These are phyloP conservation scores for Tenrec ecaudatus DNA, from an alignment of 2,113 vertebrate genomes.

Conservation along the genomic window DNA sequence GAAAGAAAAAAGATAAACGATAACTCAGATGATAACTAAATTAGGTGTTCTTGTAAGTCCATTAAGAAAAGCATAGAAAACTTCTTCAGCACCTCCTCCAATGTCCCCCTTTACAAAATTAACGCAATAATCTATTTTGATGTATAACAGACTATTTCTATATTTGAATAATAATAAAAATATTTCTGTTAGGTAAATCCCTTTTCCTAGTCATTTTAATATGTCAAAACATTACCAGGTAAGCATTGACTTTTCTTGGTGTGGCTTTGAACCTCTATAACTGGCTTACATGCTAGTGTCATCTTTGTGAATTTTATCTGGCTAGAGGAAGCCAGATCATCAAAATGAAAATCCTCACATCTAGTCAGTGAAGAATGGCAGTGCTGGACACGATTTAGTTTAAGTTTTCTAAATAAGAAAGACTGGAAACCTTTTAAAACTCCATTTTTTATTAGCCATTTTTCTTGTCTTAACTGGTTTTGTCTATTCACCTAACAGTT, in stretches of 20 bases:
- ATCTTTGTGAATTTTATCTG: neutral
- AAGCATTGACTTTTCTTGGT: neutral
- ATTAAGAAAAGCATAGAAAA: neutral
- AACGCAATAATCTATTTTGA: neutral
- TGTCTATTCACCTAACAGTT: neutral
- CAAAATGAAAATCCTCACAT: neutral
- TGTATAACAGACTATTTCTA: neutral
- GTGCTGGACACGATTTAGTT: neutral
- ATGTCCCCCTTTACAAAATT: constrained; percentile 37
- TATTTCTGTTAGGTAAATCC: neutral
- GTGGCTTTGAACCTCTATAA: neutral
- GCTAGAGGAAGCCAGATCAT: neutral
- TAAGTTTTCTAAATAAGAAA: constrained; percentile 39
- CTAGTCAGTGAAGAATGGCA: neutral
- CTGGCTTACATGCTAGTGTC: neutral
- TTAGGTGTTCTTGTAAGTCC: neutral
- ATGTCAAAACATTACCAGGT: neutral
- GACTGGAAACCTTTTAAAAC: neutral
- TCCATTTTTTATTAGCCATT: neutral
- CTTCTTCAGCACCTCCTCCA: neutral
- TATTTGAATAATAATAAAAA: neutral
- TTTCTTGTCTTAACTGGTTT: constrained; percentile 26
- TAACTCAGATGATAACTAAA: constrained; percentile 33
- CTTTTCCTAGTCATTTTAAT: neutral
- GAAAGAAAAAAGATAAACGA: neutral